Evolutionary conservation across 2,888 invertebrate genomes (phyloP).

Genomic region (Cybosia mesomella): DNA sequence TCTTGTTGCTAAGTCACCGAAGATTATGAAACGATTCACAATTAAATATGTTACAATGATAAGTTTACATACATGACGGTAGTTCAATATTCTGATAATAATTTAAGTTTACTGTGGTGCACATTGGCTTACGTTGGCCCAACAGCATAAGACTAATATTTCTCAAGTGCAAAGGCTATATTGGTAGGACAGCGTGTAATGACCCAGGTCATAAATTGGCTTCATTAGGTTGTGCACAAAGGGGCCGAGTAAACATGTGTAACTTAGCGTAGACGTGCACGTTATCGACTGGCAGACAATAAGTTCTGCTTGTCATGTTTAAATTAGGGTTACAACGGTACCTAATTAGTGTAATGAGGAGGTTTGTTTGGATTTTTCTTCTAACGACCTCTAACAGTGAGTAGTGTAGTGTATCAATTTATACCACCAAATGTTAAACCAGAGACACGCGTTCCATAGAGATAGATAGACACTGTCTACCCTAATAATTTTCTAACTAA

Average conservation of each 20-base stretch:
- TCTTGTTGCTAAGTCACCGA: too few relatives aligned
- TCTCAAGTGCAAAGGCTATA: conserved; percentile 19
- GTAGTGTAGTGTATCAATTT: too few relatives aligned
- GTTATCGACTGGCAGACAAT: conserved; percentile 30
- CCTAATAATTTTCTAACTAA: too few relatives aligned
- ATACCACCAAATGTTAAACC: too few relatives aligned
- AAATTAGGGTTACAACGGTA: conserved; percentile 5
- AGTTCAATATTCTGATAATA: background rate
- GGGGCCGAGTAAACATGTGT: conserved; percentile 39
- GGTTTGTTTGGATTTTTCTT: background rate
- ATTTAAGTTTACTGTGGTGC: background rate
- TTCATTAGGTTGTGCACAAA: conserved; percentile 59
- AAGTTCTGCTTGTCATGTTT: conserved; percentile 14
- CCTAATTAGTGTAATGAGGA: conserved; percentile 7
- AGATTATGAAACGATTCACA: too few relatives aligned
- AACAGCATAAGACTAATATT: background rate
- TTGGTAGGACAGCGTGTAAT: conserved; percentile 47
- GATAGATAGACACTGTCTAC: too few relatives aligned
- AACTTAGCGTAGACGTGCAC: conserved; percentile 32
- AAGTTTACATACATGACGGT: background rate
- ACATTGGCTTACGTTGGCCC: background rate
- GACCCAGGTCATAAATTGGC: conserved; percentile 59
- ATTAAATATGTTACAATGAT: background rate
- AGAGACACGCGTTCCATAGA: too few relatives aligned
- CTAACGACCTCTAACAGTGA: background rate